Conservation (phyloP, 1,140 invertebrate species). For the Pseudomyrmex cubaensis region DNA sequence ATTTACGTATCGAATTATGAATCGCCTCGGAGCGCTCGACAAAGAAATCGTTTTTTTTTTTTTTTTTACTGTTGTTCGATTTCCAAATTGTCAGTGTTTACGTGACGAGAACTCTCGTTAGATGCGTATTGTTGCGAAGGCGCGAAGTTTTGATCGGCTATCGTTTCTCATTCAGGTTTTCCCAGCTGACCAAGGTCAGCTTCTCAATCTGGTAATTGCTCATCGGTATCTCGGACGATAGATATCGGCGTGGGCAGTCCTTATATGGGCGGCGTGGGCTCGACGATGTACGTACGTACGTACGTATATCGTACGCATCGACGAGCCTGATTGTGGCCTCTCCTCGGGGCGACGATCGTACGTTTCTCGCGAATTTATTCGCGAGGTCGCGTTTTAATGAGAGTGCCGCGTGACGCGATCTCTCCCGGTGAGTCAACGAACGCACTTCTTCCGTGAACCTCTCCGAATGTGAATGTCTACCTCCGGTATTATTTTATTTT, state of each 20-base stretch:
- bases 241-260: slow-evolving; percentile 42
- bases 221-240: slow-evolving; percentile 43
- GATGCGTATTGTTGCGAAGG: not conserved
- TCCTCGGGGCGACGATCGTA: not conserved
- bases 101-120: not conserved
- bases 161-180: slow-evolving; percentile 26
- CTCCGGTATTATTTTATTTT: not conserved
- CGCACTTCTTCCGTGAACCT: not conserved
- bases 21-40: no score
- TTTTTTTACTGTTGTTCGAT: not conserved
- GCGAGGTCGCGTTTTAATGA: slow-evolving; percentile 34
- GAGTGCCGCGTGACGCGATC: slow-evolving; percentile 24
- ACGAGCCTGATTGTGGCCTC: not conserved
- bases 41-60: no score
- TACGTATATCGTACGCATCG: not conserved
- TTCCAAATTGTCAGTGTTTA: not conserved
- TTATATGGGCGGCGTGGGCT: slow-evolving; percentile 33
- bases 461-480: not conserved
- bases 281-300: slow-evolving; percentile 17
- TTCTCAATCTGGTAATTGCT: slow-evolving; percentile 22
- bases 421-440: slow-evolving; percentile 30
- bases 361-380: slow-evolving; percentile 32
- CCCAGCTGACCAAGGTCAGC: slow-evolving; percentile 23
- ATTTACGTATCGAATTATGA: not conserved
- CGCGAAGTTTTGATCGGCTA: not conserved